Percentiles rank a stretch among this genome's conserved stretches.
Evolutionary conservation across 2,113 vertebrate genomes (phyloP).

Genomic region (Oenanthe melanoleuca): DNA sequence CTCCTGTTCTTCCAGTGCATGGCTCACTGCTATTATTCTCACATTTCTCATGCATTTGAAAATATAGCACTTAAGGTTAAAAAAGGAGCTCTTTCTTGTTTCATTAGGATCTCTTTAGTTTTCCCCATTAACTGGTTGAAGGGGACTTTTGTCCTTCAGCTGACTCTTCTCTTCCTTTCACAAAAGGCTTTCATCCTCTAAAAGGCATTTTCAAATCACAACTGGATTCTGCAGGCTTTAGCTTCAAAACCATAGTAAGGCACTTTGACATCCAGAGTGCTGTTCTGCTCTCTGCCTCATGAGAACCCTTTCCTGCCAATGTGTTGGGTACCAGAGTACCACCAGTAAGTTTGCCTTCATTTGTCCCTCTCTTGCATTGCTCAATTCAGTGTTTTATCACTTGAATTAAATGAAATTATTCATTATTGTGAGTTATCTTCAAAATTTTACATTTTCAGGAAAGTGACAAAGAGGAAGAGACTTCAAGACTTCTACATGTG

Average conservation of each 20-base stretch:
- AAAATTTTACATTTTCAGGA: neutral
- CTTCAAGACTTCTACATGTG: neutral
- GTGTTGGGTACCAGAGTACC: too few species aligned
- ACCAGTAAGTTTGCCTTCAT: neutral
- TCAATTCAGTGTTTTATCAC: neutral
- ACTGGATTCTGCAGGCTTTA: neutral
- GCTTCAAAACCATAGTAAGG: neutral
- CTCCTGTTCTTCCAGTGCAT: neutral
- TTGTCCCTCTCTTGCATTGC: neutral
- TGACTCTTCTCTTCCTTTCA: neutral
- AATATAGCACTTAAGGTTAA: neutral
- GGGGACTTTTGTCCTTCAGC: neutral
- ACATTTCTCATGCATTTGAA: neutral
- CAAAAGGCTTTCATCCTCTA: neutral
- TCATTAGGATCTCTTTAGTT: neutral
- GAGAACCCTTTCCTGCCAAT: neutral
- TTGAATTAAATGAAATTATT: neutral
- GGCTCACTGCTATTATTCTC: neutral
- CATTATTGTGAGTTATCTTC: fast-evolving
- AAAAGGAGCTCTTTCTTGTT: neutral
- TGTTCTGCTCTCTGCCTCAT: fast-evolving
- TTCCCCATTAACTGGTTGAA: neutral
- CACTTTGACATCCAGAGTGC: neutral
- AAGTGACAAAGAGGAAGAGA: neutral
- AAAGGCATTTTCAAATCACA: neutral